These are phyloP conservation scores for Polypterus senegalus DNA, from an alignment of 2,113 vertebrate species.

Conservation along the genomic window DNA sequence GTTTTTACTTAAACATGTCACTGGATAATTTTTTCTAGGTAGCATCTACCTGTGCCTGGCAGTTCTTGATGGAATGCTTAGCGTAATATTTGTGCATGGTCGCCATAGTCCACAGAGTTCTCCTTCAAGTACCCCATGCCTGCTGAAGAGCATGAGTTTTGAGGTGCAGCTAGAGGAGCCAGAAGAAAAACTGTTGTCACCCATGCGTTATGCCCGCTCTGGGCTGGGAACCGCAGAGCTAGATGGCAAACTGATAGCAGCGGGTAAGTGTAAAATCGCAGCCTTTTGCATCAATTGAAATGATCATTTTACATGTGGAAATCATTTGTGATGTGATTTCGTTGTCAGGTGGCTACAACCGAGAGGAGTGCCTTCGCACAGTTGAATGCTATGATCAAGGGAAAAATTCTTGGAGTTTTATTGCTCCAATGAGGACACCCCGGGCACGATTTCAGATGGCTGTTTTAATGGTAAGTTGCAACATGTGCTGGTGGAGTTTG, in stretches of 20 bases:
- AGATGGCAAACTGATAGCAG: constrained; percentile 71
- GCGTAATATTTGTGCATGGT: constrained; percentile 92
- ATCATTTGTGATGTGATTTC: constrained; percentile 12
- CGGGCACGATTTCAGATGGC: constrained; percentile 97
- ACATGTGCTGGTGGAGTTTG: too few relatives aligned
- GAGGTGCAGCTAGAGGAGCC: constrained; percentile 67
- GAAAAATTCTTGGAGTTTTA: constrained; percentile 79
- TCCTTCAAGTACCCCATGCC: constrained; percentile 78
- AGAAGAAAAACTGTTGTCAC: constrained; percentile 73
- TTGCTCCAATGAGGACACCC: constrained; percentile 89
- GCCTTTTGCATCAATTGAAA: too few relatives aligned
- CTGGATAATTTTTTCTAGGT: constrained; percentile 38
- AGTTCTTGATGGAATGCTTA: constrained; percentile 81
- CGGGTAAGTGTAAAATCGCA: constrained; percentile 47
- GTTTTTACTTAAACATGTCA: constrained; percentile 1
- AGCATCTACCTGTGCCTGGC: constrained; percentile 91
- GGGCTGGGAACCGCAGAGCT: constrained; percentile 81
- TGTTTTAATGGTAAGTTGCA: constrained; percentile 69
- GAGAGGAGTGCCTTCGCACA: constrained; percentile 91
- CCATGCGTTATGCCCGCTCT: constrained; percentile 91
- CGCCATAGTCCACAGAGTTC: constrained; percentile 88
- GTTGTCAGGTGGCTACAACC: constrained; percentile 80
- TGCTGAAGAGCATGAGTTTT: constrained; percentile 89
- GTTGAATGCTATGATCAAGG: constrained; percentile 88
- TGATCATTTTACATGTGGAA: too few relatives aligned